Percentiles rank a stretch among this genome's conserved stretches.
These are phyloP conservation scores for Lepus townsendii DNA, from an alignment of 2,797 vertebrate genomes.

Conservation along the genomic window DNA sequence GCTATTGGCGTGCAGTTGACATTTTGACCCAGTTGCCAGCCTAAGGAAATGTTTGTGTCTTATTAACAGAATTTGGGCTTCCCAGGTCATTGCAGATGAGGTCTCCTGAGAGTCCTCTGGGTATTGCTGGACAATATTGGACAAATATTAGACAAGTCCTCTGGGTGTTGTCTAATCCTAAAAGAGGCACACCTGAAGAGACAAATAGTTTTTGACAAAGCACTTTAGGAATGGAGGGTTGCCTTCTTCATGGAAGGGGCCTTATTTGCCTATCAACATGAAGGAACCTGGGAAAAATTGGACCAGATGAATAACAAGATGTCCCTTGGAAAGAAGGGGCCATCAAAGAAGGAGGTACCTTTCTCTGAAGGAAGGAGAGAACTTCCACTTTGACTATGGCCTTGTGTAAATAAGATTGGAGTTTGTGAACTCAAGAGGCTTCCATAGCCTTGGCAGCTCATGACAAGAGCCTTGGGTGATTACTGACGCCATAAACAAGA, in stretches of 20 bases:
- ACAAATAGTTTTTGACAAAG: background rate
- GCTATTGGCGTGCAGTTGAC: slow-evolving; percentile 70
- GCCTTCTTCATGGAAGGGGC: background rate
- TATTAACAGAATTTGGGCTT: slow-evolving; percentile 56
- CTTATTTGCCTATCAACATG: background rate
- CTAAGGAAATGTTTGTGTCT: slow-evolving; percentile 34
- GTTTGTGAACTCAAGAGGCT: no score
- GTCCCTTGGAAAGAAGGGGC: background rate
- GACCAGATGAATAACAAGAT: background rate
- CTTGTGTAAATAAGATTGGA: no score
- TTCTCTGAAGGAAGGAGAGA: no score
- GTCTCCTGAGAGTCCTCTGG: background rate
- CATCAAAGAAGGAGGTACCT: no score
- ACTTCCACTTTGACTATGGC: no score
- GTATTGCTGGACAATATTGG: background rate
- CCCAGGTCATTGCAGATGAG: slow-evolving; percentile 52
- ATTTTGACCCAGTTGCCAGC: slow-evolving; percentile 65
- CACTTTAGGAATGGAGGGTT: background rate
- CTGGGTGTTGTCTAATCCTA: background rate
- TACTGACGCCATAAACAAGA: no score
- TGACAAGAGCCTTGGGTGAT: no score
- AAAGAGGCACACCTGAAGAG: slow-evolving; percentile 29
- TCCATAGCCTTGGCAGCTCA: no score
- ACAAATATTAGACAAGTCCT: no score
- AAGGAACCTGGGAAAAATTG: background rate